Conservation (phyloP, 2,113 vertebrate species). For the Perca schrenkii region DNA sequence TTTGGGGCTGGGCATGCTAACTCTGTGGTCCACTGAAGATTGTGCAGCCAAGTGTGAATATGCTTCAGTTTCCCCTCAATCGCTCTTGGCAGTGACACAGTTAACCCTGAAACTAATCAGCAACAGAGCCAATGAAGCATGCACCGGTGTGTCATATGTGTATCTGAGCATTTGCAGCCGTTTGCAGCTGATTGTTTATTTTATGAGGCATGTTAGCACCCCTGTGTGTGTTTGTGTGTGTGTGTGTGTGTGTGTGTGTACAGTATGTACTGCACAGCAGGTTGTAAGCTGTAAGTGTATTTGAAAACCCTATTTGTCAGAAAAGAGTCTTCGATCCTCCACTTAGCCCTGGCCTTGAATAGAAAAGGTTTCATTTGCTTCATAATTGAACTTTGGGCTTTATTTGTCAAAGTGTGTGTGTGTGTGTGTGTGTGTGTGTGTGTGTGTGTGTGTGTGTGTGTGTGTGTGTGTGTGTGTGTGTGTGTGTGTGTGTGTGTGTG, state of each 20-base stretch:
- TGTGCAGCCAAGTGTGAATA: constrained; percentile 24
- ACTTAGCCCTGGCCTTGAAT: constrained; percentile 51
- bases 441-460: not conserved
- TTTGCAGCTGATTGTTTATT: constrained; percentile 3
- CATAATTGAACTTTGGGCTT: constrained; percentile 63
- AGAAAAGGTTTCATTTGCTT: constrained; percentile 74
- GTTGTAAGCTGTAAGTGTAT: constrained; percentile 8
- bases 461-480: too few species aligned
- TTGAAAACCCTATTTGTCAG: constrained; percentile 48
- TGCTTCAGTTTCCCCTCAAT: constrained; percentile 44
- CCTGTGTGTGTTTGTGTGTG: not conserved
- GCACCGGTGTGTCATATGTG: not conserved
- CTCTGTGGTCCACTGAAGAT: constrained; percentile 12
- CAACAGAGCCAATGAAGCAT: constrained; percentile 26
- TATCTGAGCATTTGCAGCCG: not conserved
- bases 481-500: not conserved
- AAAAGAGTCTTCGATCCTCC: constrained; percentile 60
- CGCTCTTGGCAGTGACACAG: constrained; percentile 51
- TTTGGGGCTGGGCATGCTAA: not conserved
- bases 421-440: not conserved
- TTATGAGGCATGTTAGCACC: not conserved
- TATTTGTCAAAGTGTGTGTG: constrained; percentile 22
- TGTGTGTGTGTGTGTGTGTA: not conserved
- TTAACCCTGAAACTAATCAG: constrained; percentile 63
- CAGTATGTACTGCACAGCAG: not conserved